These are phyloP conservation scores for Cephus spinipes DNA, from an alignment of 2,888 invertebrate species.

Conservation along the genomic window DNA sequence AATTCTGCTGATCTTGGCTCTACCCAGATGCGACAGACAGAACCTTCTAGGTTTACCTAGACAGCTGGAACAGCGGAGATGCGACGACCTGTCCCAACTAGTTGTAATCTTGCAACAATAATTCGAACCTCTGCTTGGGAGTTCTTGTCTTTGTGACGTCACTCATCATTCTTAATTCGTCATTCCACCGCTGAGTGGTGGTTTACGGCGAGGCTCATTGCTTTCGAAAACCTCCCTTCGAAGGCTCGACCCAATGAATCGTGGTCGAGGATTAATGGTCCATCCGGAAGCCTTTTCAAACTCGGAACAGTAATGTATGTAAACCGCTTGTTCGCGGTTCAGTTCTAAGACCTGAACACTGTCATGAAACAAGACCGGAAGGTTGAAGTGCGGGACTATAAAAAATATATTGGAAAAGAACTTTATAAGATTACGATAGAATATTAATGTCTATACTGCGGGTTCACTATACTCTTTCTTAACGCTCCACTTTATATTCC, in stretches of 20 bases:
- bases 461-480: background rate
- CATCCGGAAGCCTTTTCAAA: background rate
- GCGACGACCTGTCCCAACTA: background rate
- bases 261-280: background rate
- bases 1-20: slow-evolving; percentile 15
- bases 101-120: background rate
- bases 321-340: background rate
- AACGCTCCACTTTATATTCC: background rate
- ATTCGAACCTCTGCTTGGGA: background rate
- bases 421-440: background rate
- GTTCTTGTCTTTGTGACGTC: background rate
- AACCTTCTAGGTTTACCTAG: background rate
- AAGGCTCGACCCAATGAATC: background rate
- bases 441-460: background rate
- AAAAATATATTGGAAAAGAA: background rate
- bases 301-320: background rate
- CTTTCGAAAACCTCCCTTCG: slow-evolving; percentile 4
- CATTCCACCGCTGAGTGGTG: slow-evolving; percentile 11
- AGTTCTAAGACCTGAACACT: background rate
- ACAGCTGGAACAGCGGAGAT: background rate
- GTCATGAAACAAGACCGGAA: background rate
- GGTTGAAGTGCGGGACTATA: background rate
- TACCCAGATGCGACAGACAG: background rate
- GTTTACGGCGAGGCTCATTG: slow-evolving; percentile 17
- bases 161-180: slow-evolving; percentile 14